Evolutionary conservation across 2,888 invertebrate genomes (phyloP), one percentile per base, ranked within the genome.

Genomic region (Polyploca ridens): DNA sequence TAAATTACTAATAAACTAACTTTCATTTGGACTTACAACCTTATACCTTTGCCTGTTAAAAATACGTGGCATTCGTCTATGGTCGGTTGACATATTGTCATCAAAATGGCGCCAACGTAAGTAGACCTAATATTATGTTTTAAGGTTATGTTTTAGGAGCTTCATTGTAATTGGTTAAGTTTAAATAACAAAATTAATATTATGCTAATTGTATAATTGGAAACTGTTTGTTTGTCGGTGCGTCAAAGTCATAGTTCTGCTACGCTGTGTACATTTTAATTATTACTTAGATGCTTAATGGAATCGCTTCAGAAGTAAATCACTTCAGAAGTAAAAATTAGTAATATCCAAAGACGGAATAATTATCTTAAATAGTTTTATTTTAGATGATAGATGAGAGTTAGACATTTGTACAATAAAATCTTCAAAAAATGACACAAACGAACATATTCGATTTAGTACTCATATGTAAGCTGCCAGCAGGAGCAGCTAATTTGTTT

Each of bases 151-250:
- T 67, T 67, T 69, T 72, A 66, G 73, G 65, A 69, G 76, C 62
- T 77, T 72, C 67, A 68, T 49, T 46, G 60, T 73, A 71, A 57
- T 70, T 71, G 73, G 76, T 64, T 66, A 67, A 7, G 46, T n/a
- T 65, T 65, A 67, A 44, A 5, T 5, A 44, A 8, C 44, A 44
- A 44, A 67, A 80, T 78, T 54, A 62, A 49, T 7, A 72, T 77
- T 81, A 82, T 82, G 82, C 66, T 78, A 82, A 82, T 82, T 73
- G 71, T 76, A 77, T 82, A 81, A 82, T 82, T 82, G 82, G 79
- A 82, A 82, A 19, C 71, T 74, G 76, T 65, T 68, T 69, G 70
- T 68, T 66, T 68, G 80, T 69, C 81, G 79, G 78, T 69, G 70
- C 72, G 68, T 72, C 81, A 79, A 81, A 79, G 81, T 75, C 71